Conservation (phyloP, 2,797 vertebrate genomes). For the Eurystomus glaucurus region DNA sequence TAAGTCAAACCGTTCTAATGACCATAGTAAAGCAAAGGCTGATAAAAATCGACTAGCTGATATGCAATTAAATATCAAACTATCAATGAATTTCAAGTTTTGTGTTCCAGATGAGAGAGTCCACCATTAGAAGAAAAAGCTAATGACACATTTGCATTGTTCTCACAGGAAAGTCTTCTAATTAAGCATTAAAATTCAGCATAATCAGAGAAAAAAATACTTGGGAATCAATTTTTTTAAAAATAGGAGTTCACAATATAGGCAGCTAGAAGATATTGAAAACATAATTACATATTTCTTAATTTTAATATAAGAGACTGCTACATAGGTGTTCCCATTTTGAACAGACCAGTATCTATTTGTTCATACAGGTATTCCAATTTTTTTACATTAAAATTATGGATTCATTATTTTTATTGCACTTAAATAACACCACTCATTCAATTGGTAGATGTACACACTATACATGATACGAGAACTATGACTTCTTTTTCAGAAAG, state of each 20-base stretch:
- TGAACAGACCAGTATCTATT: not conserved
- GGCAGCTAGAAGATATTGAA: not conserved
- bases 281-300: too few relatives aligned
- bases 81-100: constrained; percentile 34
- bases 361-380: not conserved
- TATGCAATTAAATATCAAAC: constrained; percentile 22
- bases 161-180: constrained; percentile 4
- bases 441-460: not conserved
- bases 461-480: not conserved
- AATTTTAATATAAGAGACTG: not conserved
- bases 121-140: not conserved
- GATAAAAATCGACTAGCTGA: not conserved
- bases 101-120: constrained; percentile 20
- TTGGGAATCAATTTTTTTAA: not conserved
- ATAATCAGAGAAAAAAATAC: not conserved
- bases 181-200: constrained; percentile 26
- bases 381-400: not conserved
- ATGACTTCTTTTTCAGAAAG: not conserved
- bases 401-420: not conserved
- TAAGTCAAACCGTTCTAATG: constrained; percentile 11
- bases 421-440: not conserved
- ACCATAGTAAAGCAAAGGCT: not conserved
- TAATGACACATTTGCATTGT: constrained; percentile 8
- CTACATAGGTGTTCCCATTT: not conserved
- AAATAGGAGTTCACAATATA: not conserved